Conservation (phyloP, 2,113 vertebrate species). For the Mastomys coucha region DNA sequence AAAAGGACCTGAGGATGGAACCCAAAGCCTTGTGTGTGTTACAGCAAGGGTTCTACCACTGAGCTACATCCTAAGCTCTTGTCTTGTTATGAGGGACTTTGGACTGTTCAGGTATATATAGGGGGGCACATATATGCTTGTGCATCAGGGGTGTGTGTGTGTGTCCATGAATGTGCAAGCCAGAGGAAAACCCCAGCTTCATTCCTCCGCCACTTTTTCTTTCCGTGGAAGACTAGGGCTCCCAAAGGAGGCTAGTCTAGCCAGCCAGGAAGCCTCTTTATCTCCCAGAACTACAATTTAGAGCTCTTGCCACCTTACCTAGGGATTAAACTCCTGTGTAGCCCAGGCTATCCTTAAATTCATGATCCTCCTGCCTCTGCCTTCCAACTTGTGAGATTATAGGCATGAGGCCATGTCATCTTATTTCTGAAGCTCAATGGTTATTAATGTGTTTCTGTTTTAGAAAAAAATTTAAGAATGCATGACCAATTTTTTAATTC, state of each 20-base stretch:
- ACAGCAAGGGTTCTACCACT: background rate
- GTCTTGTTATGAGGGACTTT: background rate
- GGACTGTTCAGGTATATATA: background rate
- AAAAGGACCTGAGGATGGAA: background rate
- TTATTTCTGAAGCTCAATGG: background rate
- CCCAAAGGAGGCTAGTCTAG: too few species aligned
- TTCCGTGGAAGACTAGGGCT: background rate
- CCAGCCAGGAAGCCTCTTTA: background rate
- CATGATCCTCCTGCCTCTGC: background rate
- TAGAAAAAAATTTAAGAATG: background rate
- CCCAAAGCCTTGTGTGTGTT: background rate
- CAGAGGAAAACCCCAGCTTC: background rate
- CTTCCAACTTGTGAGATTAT: background rate
- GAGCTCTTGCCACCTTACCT: too few species aligned
- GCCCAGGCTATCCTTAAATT: background rate
- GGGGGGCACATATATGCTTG: background rate
- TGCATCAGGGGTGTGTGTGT: too few species aligned
- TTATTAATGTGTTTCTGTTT: conserved; percentile 1
- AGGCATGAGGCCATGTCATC: background rate
- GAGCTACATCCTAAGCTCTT: background rate
- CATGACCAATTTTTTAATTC: background rate
- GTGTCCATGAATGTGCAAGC: background rate
- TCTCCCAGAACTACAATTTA: background rate
- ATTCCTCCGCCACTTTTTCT: background rate
- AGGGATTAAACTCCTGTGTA: background rate